phyloP scores from a whole-genome alignment of 2,888 invertebrate species.

The Alcis repandata region DNA sequence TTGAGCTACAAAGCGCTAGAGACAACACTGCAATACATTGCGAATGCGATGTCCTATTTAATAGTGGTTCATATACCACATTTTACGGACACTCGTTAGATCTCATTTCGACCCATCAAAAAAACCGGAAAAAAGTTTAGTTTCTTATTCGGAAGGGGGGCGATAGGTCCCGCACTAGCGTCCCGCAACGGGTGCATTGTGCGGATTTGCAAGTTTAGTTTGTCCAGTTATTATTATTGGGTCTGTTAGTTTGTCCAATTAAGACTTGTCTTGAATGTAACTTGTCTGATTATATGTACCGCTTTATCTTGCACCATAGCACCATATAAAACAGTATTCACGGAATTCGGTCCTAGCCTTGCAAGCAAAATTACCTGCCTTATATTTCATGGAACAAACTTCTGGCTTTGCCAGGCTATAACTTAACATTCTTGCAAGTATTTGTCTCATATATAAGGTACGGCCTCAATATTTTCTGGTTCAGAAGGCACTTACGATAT shows the following conservation, averaged over 20 bases:
- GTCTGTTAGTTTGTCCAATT: no score
- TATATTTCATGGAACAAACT: neutral
- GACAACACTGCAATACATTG: neutral
- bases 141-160: no score
- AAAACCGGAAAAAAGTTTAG: no score
- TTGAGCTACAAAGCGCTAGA: neutral
- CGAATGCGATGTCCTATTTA: no score
- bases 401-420: neutral
- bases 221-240: no score
- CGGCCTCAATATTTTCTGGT: neutral
- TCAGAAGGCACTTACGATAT: neutral
- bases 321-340: neutral
- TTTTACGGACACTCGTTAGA: no score
- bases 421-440: conserved; percentile 4
- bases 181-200: no score
- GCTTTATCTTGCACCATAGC: neutral
- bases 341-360: neutral
- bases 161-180: no score
- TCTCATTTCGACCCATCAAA: no score
- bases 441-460: neutral
- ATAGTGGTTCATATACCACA: no score
- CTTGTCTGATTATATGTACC: neutral
- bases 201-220: no score
- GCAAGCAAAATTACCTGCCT: neutral
- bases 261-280: no score